Percentiles rank a stretch among this genome's conserved stretches.
Evolutionary conservation across 2,888 invertebrate genomes (phyloP).

Genomic region (Atherix ibis): DNA sequence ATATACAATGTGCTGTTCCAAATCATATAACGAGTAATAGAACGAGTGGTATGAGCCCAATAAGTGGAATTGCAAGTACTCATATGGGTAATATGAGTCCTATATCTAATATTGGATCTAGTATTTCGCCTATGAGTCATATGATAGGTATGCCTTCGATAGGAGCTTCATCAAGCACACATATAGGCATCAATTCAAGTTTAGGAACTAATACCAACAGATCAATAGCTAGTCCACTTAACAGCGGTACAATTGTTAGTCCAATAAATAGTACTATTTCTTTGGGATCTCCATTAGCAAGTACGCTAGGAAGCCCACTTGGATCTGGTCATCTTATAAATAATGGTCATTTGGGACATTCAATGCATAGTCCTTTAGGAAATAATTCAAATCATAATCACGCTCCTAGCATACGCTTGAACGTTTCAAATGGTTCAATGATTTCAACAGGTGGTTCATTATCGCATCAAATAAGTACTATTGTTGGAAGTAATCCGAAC

Average conservation of each 20-base stretch:
- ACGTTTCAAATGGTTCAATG: conserved; percentile 43
- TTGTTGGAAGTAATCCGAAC: conserved; percentile 34
- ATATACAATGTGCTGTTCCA: no score
- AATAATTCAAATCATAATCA: conserved; percentile 41
- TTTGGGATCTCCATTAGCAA: conserved; percentile 55
- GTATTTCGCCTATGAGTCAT: conserved; percentile 51
- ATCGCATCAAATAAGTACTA: conserved; percentile 38
- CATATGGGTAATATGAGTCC: conserved; percentile 35
- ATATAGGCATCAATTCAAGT: conserved; percentile 48
- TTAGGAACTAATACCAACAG: conserved; percentile 38
- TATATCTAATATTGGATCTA: conserved; percentile 36
- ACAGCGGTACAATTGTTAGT: conserved; percentile 37
- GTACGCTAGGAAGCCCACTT: conserved; percentile 58
- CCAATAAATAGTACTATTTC: conserved; percentile 55
- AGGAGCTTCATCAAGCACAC: conserved; percentile 43
- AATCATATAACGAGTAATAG: conserved; percentile 21
- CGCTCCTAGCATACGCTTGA: conserved; percentile 20
- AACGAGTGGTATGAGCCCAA: conserved; percentile 32
- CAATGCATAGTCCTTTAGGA: conserved; percentile 56
- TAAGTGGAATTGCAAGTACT: conserved; percentile 37
- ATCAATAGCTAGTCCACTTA: conserved; percentile 58
- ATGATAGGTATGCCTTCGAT: conserved; percentile 54
- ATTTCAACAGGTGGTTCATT: conserved; percentile 33
- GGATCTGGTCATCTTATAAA: conserved; percentile 36
- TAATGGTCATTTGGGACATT: conserved; percentile 59